Base-by-base conservation (phyloP, 1,140 invertebrate species). In the Octopus bimaculoides region DNA sequence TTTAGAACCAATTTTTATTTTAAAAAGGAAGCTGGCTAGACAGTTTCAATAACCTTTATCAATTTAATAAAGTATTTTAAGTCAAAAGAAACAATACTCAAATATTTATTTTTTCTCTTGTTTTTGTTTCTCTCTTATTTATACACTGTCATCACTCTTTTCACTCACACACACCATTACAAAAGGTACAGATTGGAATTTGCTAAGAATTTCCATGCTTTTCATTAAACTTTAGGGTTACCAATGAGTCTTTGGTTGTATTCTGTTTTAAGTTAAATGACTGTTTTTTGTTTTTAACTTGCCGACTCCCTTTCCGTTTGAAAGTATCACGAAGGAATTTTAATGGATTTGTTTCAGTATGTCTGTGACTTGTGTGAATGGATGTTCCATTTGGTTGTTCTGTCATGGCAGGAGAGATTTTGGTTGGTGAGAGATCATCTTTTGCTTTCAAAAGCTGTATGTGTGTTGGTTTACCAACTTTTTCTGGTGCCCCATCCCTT, bases 251-350 rank as follows among this genome's bases (percentile, higher is more conserved):
- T n/a, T n/a, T n/a, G n/a, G 12, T 75, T 17, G 26, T 20, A 17
- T 75, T 75, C 7, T 75, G 74, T 41, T 17, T 20, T 14, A 75
- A 53, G 20, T n/a, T 41, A 41, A 75, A 75, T 7, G 74, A 75
- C 52, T 53, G 74, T 41, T 75, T 75, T 75, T 75, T 75, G 26
- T 75, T 75, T 41, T 75, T 75, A 6, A 75, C 66, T 17, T 71
- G 74, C 17, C 52, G 20, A 17, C 74, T 75, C 20, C 74, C 74
- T 41, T 75, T 75, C 17, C 74, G 74, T 75, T 75, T 75, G 5
- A 75, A 53, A 52, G 74, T 53, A 75, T 75, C 52, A 52, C 52
- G 26, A 26, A 75, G 14, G 12, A 52, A 41, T 52, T 75, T 75
- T 7, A 75, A 75, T 41, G 74, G 74, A 41, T 75, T 75, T 9